These are phyloP conservation scores for Pollenia angustigena DNA, from an alignment of 2,888 invertebrate species.

Conservation along the genomic window DNA sequence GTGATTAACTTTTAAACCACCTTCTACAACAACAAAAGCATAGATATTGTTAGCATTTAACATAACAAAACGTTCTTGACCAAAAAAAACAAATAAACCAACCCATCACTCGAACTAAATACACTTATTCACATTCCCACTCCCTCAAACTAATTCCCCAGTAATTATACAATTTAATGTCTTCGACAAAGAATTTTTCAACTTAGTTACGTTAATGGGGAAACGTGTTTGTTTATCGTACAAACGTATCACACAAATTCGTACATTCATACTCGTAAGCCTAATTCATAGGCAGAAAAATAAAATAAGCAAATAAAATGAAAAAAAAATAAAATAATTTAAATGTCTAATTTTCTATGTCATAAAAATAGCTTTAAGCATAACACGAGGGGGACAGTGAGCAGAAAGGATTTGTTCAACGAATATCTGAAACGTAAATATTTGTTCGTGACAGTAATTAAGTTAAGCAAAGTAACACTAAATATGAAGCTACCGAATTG, in stretches of 20 bases:
- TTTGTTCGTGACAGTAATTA: no score
- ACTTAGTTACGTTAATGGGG: constrained; percentile 19
- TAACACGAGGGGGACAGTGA: constrained; percentile 23
- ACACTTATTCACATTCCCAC: background rate
- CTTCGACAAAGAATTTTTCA: constrained; percentile 47
- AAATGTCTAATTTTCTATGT: constrained; percentile 60
- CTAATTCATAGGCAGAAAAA: constrained; percentile 19
- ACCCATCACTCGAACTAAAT: constrained; percentile 17
- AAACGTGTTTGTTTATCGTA: constrained; percentile 37
- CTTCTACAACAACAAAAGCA: background rate
- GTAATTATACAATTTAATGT: constrained; percentile 52
- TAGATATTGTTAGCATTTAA: constrained; percentile 28
- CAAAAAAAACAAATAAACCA: background rate
- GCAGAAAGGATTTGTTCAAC: background rate
- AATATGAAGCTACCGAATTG: no score
- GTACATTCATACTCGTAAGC: constrained; percentile 4
- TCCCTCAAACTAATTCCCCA: background rate
- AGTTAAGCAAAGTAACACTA: no score
- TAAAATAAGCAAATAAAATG: constrained; percentile 2
- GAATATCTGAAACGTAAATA: no score
- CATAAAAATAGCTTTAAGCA: constrained; percentile 41
- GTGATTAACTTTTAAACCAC: constrained; percentile 68
- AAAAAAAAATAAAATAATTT: constrained; percentile 24
- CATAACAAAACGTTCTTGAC: constrained; percentile 7
- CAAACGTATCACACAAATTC: background rate